Evolutionary conservation across 2,888 invertebrate genomes (phyloP).

Genomic region (Chouioia cunea): DNA sequence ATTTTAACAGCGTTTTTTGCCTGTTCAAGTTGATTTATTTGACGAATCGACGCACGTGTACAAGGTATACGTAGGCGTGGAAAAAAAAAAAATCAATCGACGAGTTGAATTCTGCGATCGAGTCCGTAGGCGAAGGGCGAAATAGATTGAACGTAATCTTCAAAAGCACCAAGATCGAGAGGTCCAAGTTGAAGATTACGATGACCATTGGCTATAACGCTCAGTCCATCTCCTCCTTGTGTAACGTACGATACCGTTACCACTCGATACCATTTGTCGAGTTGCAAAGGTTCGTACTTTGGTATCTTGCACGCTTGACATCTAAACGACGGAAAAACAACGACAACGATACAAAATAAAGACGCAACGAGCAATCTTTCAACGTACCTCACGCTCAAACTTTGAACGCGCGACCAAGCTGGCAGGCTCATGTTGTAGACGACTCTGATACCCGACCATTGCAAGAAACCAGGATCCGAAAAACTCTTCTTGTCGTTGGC

Average conservation of each 20-base stretch:
- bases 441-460: constrained; percentile 59
- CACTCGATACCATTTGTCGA: constrained; percentile 74
- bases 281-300: constrained; percentile 73
- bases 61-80: too few relatives aligned
- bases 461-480: constrained; percentile 47
- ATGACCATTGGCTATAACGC: constrained; percentile 70
- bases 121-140: constrained; percentile 31
- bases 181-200: constrained; percentile 70
- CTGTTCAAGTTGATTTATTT: too few relatives aligned
- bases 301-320: constrained; percentile 78
- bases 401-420: constrained; percentile 27
- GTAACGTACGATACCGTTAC: constrained; percentile 69
- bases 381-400: constrained; percentile 26
- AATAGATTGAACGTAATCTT: constrained; percentile 15
- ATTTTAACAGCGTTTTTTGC: too few relatives aligned
- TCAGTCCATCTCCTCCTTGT: constrained; percentile 79
- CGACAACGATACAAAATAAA: too few relatives aligned
- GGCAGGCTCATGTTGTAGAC: constrained; percentile 52
- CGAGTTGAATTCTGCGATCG: constrained; percentile 8
- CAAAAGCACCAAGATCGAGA: constrained; percentile 71
- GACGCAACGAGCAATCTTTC: neutral
- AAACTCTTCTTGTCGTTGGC: constrained; percentile 34
- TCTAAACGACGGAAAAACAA: too few relatives aligned
- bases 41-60: too few relatives aligned
- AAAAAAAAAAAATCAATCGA: too few relatives aligned